Base-by-base conservation (phyloP, 2,888 invertebrate genomes). In the Aphodius granarius region DNA sequence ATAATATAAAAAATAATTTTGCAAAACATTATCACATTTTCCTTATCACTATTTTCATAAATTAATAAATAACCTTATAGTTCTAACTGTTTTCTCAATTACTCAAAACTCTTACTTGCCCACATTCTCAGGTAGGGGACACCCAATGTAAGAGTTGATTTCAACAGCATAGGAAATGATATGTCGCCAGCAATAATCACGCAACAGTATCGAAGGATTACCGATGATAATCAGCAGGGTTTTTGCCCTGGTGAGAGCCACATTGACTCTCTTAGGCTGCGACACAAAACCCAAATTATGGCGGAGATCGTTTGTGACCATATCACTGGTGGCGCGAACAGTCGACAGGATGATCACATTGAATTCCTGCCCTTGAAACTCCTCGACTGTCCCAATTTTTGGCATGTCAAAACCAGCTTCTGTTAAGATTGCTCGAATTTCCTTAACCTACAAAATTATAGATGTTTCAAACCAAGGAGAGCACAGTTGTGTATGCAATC, bases 181-280 rank as follows among this genome's bases (percentile, higher is more conserved):
- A 78, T 88, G 88, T 16, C 90, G 87, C 96, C 96, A 96, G 80
- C 90, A 88, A 0, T 89, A 86, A 84, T 96, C 95, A 22, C 87
- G 84, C 2, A 86, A 84, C 19, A 96, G 85, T 21, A 95, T 86
- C 81, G 91, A 89, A 0, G 97, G 96, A 88, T 97, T 94, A 66
- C 97, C 97, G 80, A 97, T 90, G 72, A 98, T 89, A 63, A 97
- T 89, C 4, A 95, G 89, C 21, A 97, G 88, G 5, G 93, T 91
- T 85, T 94, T 92, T 9, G 96, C 95, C 79, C 98, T 90, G 0
- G 96, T 97, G 71, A 97, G 89, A 0, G 96, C 94, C 0, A 98
- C 98, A 87, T 98, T 98, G 81, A 97, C 89, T 76, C 97, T 90
- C 84, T 94, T 94, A 0, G 94, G 92, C 79, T 92, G 92, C 18